Base-by-base conservation (phyloP, 2,797 vertebrate genomes). In the Mionectes olivaceus region DNA sequence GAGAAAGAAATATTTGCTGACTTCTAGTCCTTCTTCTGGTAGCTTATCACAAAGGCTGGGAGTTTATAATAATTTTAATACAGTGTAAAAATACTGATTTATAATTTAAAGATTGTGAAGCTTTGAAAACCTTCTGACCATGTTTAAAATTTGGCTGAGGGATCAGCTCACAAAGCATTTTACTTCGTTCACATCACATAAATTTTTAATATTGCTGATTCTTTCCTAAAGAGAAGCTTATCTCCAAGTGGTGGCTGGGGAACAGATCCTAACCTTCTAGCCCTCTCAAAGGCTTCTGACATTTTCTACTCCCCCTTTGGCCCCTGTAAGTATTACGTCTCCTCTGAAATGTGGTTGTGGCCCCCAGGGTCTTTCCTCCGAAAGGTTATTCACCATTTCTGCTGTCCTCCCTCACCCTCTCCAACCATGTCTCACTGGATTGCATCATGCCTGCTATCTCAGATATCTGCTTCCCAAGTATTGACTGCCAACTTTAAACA, bases 161-260 rank as follows among this genome's bases (percentile, higher is more conserved):
- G 27, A 85, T 63, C 71, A 87, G 87, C 71, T 77, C 82, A 91
- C 60, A 92, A 79, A 74, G 76, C 37, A 76, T 70, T 86, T 91
- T 59, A 67, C 87, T 81, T 87, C 70, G 86, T 41, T 39, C 28
- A 75, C 21, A 53, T 90, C 64, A 68, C 13, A 78, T 80, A 83
- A 71, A 88, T 93, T 74, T 93, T 78, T 88, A 71, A 87, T 65
- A 78, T 63, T 75, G 87, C 73, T 81, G 79, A 94, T 73, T 90
- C 59, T 69, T 88, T 95, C 37, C 59, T 79, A 53, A 88, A 76
- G 69, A 74, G 50, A 69, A 71, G 70, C 69, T 91, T 95, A 90
- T 86, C 76, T 95, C 43, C 47, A 88, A 86, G 67, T 28, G 21
- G 65, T 88, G 65, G 35, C 68, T 88, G 76, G 67, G 73, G 67